A percentile compares a stretch with the other conserved stretches of the same genome.
phyloP scores from a whole-genome alignment of 2,797 vertebrate species.

The Cetoscarus ocellatus region DNA sequence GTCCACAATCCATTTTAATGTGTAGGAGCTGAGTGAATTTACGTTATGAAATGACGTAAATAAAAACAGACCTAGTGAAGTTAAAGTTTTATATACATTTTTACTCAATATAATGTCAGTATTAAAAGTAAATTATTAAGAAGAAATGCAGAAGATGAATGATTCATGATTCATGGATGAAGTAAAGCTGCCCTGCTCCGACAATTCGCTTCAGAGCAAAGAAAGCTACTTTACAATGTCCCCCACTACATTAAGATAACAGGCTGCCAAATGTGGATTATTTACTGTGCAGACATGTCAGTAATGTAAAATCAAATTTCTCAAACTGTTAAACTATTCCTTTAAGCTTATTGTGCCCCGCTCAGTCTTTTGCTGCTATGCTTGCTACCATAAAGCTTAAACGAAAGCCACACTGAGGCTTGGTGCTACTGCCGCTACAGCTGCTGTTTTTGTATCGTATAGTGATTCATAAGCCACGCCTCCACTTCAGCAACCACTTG shows the following conservation, averaged over 20 bases:
- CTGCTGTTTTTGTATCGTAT: constrained; percentile 32
- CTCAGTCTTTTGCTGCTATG: constrained; percentile 24
- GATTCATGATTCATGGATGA: too few relatives aligned
- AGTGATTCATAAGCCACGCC: constrained; percentile 19
- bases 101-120: too few relatives aligned
- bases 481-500: constrained; percentile 5
- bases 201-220: too few relatives aligned
- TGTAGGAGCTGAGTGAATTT: too few relatives aligned
- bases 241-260: neutral
- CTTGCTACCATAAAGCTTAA: constrained; percentile 24
- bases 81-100: too few relatives aligned
- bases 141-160: too few relatives aligned
- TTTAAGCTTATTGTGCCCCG: constrained; percentile 19
- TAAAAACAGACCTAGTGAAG: too few relatives aligned
- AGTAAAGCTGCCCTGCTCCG: too few relatives aligned
- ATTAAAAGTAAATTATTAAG: too few relatives aligned
- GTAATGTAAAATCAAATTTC: constrained; percentile 15
- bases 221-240: too few relatives aligned
- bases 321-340: constrained; percentile 31
- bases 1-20: too few relatives aligned
- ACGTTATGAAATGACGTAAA: too few relatives aligned
- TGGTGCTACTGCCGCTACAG: constrained; percentile 26
- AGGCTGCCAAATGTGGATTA: neutral
- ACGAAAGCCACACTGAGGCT: constrained; percentile 43
- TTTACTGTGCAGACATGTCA: constrained; percentile 6